Conservation (phyloP, 2,113 vertebrate genomes). For the Pterocles gutturalis region DNA sequence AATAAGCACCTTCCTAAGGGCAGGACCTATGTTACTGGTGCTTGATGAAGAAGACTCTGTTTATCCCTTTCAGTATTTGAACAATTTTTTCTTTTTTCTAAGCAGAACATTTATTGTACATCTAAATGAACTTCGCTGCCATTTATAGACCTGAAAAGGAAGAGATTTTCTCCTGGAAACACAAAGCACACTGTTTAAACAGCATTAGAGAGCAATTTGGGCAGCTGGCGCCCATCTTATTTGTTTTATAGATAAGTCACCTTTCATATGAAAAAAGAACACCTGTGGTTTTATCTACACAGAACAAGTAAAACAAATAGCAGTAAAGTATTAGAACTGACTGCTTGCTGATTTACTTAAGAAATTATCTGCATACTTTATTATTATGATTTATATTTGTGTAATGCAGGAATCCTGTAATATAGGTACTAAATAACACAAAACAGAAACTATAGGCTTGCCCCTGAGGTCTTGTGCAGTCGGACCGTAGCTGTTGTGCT, state of each 20-base stretch:
- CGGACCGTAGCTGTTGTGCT: rapidly evolving
- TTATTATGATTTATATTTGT: neutral
- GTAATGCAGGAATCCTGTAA: neutral
- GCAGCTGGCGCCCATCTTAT: conserved; percentile 54
- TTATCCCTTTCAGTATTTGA: neutral
- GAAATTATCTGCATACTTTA: conserved; percentile 10
- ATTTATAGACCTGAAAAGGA: conserved; percentile 35
- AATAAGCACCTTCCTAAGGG: neutral
- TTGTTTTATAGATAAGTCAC: conserved; percentile 58
- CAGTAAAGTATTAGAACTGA: neutral
- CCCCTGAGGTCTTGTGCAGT: neutral
- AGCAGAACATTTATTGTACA: neutral
- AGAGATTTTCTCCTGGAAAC: conserved; percentile 35
- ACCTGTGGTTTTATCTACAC: conserved; percentile 41
- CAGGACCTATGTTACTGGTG: neutral
- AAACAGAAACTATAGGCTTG: neutral
- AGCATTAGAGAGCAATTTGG: conserved; percentile 45
- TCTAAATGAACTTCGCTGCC: conserved; percentile 23
- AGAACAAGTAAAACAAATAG: conserved; percentile 43
- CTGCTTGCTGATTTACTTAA: conserved; percentile 28
- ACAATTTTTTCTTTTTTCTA: neutral
- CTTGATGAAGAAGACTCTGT: neutral
- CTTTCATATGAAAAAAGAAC: conserved; percentile 15
- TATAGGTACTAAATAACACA: neutral
- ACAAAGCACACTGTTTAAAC: conserved; percentile 43